Percentiles rank a stretch among this genome's conserved stretches.
These are phyloP conservation scores for Rhinoptilus africanus DNA, from an alignment of 2,113 vertebrate species.

Conservation along the genomic window DNA sequence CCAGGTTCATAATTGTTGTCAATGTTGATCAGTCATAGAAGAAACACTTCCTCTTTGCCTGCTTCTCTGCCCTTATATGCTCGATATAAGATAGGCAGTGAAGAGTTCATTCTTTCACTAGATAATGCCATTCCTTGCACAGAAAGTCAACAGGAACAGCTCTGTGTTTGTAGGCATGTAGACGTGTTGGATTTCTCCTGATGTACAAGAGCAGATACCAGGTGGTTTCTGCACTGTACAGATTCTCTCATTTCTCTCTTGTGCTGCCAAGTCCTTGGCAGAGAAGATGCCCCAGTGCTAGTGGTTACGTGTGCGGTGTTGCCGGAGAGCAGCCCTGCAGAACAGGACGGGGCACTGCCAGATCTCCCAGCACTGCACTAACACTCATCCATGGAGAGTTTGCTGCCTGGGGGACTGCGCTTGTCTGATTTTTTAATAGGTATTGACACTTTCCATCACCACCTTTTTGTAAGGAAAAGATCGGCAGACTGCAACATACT, in stretches of 20 bases:
- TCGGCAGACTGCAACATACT: background rate
- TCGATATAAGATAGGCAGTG: fast-evolving
- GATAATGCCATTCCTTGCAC: background rate
- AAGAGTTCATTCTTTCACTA: fast-evolving
- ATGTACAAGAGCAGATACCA: background rate
- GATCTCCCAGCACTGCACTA: background rate
- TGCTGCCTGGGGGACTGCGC: background rate
- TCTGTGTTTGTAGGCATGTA: background rate
- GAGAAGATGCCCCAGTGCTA: background rate
- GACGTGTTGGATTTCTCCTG: background rate
- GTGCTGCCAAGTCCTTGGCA: background rate
- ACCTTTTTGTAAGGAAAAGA: background rate
- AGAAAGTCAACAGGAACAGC: background rate
- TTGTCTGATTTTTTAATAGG: background rate
- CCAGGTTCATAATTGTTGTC: background rate
- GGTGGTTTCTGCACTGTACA: background rate
- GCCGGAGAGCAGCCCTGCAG: background rate
- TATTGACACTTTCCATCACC: background rate
- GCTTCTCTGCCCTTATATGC: background rate
- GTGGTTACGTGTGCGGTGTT: fast-evolving
- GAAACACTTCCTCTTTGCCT: background rate
- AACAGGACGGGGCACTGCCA: background rate
- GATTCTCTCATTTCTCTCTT: background rate
- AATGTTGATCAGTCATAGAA: background rate
- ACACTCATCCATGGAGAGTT: background rate